Evolutionary conservation across 1,140 invertebrate species (phyloP).

Genomic region (Ostrea denselamellosa): DNA sequence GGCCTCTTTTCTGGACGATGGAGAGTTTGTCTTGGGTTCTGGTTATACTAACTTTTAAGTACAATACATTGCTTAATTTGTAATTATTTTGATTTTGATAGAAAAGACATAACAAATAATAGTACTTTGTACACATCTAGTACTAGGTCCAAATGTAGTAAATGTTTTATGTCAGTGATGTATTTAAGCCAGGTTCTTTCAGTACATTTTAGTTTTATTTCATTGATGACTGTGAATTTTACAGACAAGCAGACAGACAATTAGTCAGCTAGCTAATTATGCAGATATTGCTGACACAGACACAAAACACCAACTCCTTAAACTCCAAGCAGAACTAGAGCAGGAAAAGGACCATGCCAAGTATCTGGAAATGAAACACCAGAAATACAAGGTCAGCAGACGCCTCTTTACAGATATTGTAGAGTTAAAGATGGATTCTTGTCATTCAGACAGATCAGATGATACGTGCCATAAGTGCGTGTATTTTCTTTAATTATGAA

Average conservation of each 20-base stretch:
- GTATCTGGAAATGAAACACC: conserved; percentile 65
- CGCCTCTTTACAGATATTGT: too few relatives aligned
- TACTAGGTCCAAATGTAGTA: too few relatives aligned
- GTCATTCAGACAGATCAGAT: too few relatives aligned
- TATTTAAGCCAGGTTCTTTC: too few relatives aligned
- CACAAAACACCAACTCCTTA: conserved; percentile 67
- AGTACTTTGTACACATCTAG: too few relatives aligned
- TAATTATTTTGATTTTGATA: too few relatives aligned
- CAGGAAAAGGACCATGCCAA: conserved; percentile 66
- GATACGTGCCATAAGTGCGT: too few relatives aligned
- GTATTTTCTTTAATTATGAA: too few relatives aligned
- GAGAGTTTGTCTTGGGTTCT: not conserved
- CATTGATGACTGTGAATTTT: not conserved
- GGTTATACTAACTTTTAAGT: not conserved
- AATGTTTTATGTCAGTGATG: too few relatives aligned
- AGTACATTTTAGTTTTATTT: not conserved
- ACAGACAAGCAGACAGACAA: conserved; percentile 72
- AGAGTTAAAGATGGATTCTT: too few relatives aligned
- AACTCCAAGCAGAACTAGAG: conserved; percentile 64
- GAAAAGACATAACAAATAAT: too few relatives aligned
- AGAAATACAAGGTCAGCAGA: conserved; percentile 64
- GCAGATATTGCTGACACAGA: conserved; percentile 71
- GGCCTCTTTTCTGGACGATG: not conserved
- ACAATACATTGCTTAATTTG: too few relatives aligned
- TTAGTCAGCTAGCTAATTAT: conserved; percentile 70